Evolutionary conservation across 1,140 invertebrate species (phyloP).

Genomic region (Colletes gigas): DNA sequence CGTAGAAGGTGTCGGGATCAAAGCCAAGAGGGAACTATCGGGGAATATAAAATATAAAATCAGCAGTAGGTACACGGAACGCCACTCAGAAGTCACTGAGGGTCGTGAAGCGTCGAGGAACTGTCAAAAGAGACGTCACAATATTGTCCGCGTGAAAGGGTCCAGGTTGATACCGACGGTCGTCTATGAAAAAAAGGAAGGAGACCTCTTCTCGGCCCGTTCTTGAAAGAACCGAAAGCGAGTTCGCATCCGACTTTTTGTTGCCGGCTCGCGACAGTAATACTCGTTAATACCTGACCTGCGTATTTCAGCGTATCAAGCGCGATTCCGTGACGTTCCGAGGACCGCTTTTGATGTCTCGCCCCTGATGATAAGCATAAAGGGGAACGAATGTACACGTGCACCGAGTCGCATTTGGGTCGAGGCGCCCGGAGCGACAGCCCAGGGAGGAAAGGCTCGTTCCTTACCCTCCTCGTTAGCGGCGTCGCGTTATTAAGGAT

Average conservation of each 20-base stretch:
- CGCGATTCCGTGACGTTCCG: not conserved
- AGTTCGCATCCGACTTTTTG: constrained; percentile 37
- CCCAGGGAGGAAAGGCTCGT: not conserved
- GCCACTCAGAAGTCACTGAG: not conserved
- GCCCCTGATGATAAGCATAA: constrained; percentile 18
- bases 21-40: too few relatives aligned
- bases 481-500: constrained; percentile 20
- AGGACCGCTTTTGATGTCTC: constrained; percentile 35
- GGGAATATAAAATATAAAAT: too few relatives aligned
- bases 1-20: too few relatives aligned
- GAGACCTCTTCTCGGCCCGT: not conserved
- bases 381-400: constrained; percentile 5
- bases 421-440: not conserved
- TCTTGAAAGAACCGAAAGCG: constrained; percentile 5
- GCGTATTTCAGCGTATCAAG: constrained; percentile 21
- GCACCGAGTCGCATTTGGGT: constrained; percentile 20
- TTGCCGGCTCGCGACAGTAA: not conserved
- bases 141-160: constrained; percentile 8
- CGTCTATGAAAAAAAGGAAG: not conserved
- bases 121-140: constrained; percentile 2
- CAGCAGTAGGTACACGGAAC: not conserved
- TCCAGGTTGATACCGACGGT: not conserved
- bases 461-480: constrained; percentile 40
- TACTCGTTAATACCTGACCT: constrained; percentile 39
- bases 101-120: not conserved